Evolutionary conservation across 1,140 invertebrate genomes (phyloP).

Genomic region (Camponotus floridanus): DNA sequence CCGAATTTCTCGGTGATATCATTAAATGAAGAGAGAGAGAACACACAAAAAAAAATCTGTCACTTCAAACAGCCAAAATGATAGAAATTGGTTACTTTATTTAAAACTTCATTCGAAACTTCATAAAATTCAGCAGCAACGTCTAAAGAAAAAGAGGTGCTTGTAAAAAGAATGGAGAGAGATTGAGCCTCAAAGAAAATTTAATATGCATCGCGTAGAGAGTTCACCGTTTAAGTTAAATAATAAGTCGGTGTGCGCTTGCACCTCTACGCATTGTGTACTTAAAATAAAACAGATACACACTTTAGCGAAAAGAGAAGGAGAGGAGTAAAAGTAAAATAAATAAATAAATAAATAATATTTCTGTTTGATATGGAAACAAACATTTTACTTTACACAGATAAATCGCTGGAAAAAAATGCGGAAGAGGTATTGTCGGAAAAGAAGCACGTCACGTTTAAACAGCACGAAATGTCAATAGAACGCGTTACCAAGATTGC

Average conservation of each 20-base stretch:
- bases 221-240: neutral
- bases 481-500: slow-evolving; percentile 42
- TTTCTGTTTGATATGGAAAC: neutral
- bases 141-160: neutral
- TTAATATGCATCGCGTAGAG: neutral
- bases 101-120: neutral
- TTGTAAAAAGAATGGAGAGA: neutral
- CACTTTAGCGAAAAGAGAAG: slow-evolving; percentile 15
- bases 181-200: slow-evolving; percentile 18
- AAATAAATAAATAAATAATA: neutral
- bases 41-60: neutral
- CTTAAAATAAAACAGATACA: slow-evolving; percentile 5
- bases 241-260: neutral
- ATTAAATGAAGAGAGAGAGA: neutral
- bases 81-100: neutral
- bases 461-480: slow-evolving; percentile 40
- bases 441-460: slow-evolving; percentile 39
- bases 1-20: neutral
- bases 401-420: neutral
- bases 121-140: neutral
- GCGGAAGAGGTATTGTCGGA: too few species aligned
- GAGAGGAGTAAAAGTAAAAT: neutral
- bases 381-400: neutral
- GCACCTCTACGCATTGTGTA: neutral
- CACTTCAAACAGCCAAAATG: neutral